Base-by-base conservation (phyloP, 2,797 vertebrate species). In the Eleutherodactylus coqui region DNA sequence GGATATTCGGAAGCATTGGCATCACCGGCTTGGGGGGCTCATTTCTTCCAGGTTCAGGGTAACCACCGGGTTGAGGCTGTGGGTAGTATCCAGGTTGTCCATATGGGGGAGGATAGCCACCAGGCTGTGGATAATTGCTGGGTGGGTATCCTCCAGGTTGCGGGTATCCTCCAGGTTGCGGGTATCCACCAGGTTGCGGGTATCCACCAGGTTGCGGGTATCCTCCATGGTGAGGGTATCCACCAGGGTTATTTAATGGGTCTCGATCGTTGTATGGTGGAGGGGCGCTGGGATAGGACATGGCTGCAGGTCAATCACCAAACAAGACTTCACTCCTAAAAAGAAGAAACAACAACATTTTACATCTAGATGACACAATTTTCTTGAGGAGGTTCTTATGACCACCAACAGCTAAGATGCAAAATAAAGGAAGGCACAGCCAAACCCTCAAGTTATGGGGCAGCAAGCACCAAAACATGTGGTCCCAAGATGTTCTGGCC, bases 251-350 rank as follows among this genome's bases (percentile, higher is more conserved):
- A 53, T 95, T 93, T 1, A 96, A 89, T 0, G 96, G 93, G 2
- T 96, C 94, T 17, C 87, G 90, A 87, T 97, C 97, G 49, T 98
- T 96, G 0, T 98, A 98, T 0, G 93, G 85, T 0, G 97, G 97
- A 0, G 98, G 97, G 3, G 92, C 93, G 0, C 92, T 95, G 41
- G 90, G 92, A 85, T 95, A 95, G 0, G 95, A 94, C 91, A 96
- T 97, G 91, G 88, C 43, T n/a, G 67, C 3, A 14, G 21, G 13
- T 8, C 19, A 62, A 34, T 38, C 38, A 41, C 32, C 10, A 51
- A 73, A 47, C 7, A 43, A 79, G 82, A 0, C 21, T 55, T 91
- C 27, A 5, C 0, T 6, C 90, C 91, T 92, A 86, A n/a, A 90
- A 36, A 72, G 36, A 90, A 58, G 51, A 13, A n/a, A 47, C 19